Percentiles rank a stretch among this genome's conserved stretches.
These are phyloP conservation scores for Frieseomelitta varia DNA, from an alignment of 1,140 invertebrate genomes.

Conservation along the genomic window DNA sequence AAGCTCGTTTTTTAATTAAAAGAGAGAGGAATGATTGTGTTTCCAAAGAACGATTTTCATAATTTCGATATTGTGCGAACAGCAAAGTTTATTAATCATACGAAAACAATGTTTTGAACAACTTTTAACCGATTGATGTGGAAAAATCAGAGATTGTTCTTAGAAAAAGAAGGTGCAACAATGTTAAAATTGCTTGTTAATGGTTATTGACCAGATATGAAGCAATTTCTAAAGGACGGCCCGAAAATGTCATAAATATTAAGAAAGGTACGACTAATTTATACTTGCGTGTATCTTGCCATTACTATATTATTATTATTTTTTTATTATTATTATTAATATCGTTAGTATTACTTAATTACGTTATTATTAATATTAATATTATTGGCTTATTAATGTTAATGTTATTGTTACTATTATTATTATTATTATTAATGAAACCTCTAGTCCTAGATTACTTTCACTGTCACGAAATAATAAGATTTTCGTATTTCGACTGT, in stretches of 20 bases:
- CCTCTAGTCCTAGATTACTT: conserved; percentile 71
- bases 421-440: conserved; percentile 57
- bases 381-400: background rate
- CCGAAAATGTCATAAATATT: background rate
- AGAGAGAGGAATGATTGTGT: background rate
- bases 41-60: background rate
- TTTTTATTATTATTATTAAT: conserved; percentile 3
- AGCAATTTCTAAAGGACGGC: background rate
- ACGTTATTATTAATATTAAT: conserved; percentile 5
- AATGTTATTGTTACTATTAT: conserved; percentile 46
- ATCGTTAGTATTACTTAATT: conserved; percentile 1
- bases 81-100: background rate
- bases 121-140: too few species aligned
- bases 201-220: background rate
- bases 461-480: conserved; percentile 55
- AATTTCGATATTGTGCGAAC: background rate
- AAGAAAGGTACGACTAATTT: conserved; percentile 34
- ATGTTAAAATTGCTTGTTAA: background rate
- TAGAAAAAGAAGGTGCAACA: background rate
- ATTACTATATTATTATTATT: conserved; percentile 49
- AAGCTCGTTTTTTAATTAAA: too few species aligned
- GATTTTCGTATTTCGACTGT: conserved; percentile 51
- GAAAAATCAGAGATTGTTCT: too few species aligned
- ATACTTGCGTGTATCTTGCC: conserved; percentile 63
- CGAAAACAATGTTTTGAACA: background rate